Evolutionary conservation across 2,113 vertebrate species (phyloP), one percentile per base, ranked within the genome.

Genomic region (Sinocyclocheilus rhinocerous): DNA sequence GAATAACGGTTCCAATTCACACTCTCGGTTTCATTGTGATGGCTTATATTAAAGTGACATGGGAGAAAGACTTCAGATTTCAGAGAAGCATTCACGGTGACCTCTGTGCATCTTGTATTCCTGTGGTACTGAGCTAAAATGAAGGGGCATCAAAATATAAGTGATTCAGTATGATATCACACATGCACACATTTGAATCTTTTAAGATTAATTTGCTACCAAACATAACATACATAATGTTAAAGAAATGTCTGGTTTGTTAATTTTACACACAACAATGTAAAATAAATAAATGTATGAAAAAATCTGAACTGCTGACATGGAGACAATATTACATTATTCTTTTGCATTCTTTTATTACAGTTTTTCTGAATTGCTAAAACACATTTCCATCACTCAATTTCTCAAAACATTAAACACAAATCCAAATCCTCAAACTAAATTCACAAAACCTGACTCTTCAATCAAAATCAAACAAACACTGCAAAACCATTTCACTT

Each of bases 51-150:
- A 48, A 90, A 82, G 29, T 3, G 18, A 83, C 94, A 95, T 0
- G 89, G 89, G 0, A 95, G 87, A 2, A 91, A 72, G 20, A 91
- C 90, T 16, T 89, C 83, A 13, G 93, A 93, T 50, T 92, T 92
- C 33, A 93, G 8, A 1, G 10, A 0, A 45, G 2, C 48, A 0
- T 0, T 45, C 9, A 93, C 5, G 16, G 0, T 83, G 3, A 55
- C 4, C 0, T 1, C 85, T 42, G 87, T 9, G 89, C 86, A 89
- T 22, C 2, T 48, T 24, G 9, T 50, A 2, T 12, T 45, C 36
- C 13, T 16, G 48, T 10, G 0, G 1, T 12, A 8, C 2, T 75
- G 4, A 57, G 39, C 90, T 93, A 75, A 42, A 0, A 83, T 57
- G 4, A 0, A 87, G 12, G 86, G 78, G 1, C 72, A 76, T 6